Base-by-base conservation (phyloP, 2,888 invertebrate species). In the Amiota mariae region DNA sequence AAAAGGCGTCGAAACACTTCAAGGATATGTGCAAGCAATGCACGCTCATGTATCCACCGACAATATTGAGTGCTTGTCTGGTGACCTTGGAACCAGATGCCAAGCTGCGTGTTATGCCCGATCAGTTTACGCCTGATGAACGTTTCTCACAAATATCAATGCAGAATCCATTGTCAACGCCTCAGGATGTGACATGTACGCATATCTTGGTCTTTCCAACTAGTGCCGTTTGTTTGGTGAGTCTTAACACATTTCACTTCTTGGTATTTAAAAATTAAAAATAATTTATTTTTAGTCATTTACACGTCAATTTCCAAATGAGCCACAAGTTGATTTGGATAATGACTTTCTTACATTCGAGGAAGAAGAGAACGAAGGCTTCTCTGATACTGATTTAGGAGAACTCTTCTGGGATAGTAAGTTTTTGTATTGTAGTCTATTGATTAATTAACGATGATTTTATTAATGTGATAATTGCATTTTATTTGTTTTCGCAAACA, bases 201-300 rank as follows among this genome's bases (percentile, higher is more conserved):
- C 99, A 99, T 89, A 99, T 99, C 81, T 93, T 99, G 82, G 99
- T 99, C 81, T 99, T 99, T 91, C 99, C 99, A 70, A 99, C 98
- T 57, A 98, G 97, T 76, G 97, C 98, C 61, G 96, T 96, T 73
- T 96, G 97, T 75, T 96, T 96, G 93, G 95, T 11, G n/a, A 54
- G 20, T 36, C 6, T 70, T 1, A 13, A 64, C 13, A 8, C 13
- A n/a, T 54, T 54, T n/a, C 1, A n/a, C n/a, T 8, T 8, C 12
- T 1, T 13, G 1, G 18, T 59, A 59, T 59, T 59, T 18, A 57
- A n/a, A 57, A 57, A 1, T 12, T 6, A 11, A 54, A 10, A 59
- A 20, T 47, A 54, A 6, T 54, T 15, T 24, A 61, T 56, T 64
- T 8, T 13, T 72, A 88, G 88, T 85, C 88, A 64, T 88, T 88